Percentiles rank a stretch among this genome's conserved stretches.
phyloP scores from a whole-genome alignment of 2,888 invertebrate genomes.

The Ennomos quercinarius region DNA sequence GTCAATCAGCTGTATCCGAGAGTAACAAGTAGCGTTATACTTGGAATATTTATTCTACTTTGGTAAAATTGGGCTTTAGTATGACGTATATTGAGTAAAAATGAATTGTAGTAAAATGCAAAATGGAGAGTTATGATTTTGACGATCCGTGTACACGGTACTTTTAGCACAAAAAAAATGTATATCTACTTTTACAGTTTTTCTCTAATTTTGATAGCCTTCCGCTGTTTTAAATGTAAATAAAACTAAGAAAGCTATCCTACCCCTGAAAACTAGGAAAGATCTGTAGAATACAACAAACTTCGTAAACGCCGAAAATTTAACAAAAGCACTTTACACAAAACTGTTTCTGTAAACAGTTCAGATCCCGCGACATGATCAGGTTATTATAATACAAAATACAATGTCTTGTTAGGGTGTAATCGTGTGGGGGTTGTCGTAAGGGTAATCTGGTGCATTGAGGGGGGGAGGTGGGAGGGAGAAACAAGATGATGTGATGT shows the following conservation, averaged over 20 bases:
- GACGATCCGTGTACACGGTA: no score
- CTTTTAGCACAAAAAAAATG: no score
- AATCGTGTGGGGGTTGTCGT: constrained; percentile 19
- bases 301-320: constrained; percentile 54
- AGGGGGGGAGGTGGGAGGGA: background rate
- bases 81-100: no score
- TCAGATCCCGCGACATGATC: constrained; percentile 45
- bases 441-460: constrained; percentile 12
- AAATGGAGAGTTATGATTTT: no score
- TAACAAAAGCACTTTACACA: constrained; percentile 56
- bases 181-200: no score
- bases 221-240: no score
- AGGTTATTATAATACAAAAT: constrained; percentile 37
- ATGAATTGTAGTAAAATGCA: no score
- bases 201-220: no score
- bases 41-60: no score
- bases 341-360: constrained; percentile 50
- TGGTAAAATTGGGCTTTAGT: no score
- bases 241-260: background rate
- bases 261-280: background rate
- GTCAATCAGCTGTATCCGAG: no score
- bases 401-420: constrained; percentile 31
- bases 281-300: constrained; percentile 33
- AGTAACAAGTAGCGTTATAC: no score
- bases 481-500: constrained; percentile 12